phyloP scores from a whole-genome alignment of 2,797 vertebrate genomes.

The Sparidentex hasta region DNA sequence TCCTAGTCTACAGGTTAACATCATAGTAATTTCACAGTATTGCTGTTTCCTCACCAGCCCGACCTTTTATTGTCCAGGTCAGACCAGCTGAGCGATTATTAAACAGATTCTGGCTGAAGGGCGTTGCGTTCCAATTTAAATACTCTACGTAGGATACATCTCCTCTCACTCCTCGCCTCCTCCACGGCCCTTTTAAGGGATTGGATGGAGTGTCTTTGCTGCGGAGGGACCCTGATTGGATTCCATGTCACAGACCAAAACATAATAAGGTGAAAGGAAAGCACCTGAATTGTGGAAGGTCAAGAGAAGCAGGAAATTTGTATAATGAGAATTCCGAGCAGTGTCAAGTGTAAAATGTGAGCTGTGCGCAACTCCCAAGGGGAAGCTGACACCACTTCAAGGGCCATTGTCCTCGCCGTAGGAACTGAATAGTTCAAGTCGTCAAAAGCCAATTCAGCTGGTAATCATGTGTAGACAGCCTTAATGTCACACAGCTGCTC shows the following conservation, averaged over 20 bases:
- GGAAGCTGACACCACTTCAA: neutral
- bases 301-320: neutral
- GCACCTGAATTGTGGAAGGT: neutral
- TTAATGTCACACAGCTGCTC: neutral
- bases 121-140: neutral
- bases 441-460: neutral
- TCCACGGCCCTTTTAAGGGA: neutral
- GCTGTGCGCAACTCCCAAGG: neutral
- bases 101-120: neutral
- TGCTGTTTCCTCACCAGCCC: neutral
- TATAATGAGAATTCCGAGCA: neutral
- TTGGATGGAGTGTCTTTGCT: neutral
- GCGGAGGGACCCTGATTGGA: neutral
- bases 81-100: neutral
- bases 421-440: neutral
- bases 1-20: neutral
- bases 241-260: neutral
- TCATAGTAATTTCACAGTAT: neutral
- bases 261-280: conserved; percentile 9
- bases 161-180: neutral
- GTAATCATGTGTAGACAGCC: neutral
- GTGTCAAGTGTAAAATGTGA: neutral
- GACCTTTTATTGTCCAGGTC: neutral
- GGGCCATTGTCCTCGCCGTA: neutral
- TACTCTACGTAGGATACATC: no score